A percentile compares a stretch with the other conserved stretches of the same genome.
These are phyloP conservation scores for Machimus atricapillus DNA, from an alignment of 2,888 invertebrate genomes.

Conservation along the genomic window DNA sequence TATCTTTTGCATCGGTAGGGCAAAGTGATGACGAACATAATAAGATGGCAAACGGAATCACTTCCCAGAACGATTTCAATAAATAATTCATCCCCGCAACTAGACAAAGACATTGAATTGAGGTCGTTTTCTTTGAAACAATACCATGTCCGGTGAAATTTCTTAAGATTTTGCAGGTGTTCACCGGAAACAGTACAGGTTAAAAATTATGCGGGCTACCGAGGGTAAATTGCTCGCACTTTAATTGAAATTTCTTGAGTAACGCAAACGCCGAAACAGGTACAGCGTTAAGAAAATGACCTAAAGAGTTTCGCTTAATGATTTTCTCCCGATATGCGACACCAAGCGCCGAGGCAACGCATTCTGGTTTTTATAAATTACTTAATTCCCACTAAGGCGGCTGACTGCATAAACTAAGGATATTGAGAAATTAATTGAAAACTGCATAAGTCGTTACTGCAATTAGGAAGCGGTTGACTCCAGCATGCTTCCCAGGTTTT, in stretches of 20 bases:
- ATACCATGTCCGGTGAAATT: background rate
- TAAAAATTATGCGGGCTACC: background rate
- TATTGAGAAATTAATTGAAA: background rate
- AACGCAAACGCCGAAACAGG: background rate
- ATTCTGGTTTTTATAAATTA: background rate
- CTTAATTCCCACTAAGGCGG: background rate
- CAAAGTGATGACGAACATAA: background rate
- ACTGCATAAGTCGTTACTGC: background rate
- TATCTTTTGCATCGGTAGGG: background rate
- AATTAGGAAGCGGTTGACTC: background rate
- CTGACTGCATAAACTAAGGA: background rate
- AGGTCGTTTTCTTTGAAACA: background rate
- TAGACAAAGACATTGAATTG: background rate
- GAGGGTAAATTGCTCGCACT: background rate
- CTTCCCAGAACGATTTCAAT: slow-evolving; percentile 28
- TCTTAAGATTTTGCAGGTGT: slow-evolving; percentile 33
- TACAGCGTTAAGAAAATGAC: background rate
- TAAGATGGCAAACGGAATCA: background rate
- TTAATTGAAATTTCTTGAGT: background rate
- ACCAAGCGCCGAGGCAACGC: background rate
- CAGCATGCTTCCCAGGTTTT: background rate
- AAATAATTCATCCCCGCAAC: slow-evolving; percentile 12
- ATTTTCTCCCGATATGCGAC: background rate
- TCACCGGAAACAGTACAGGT: slow-evolving; percentile 10
- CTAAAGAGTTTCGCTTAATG: background rate